Evolutionary conservation across 2,888 invertebrate genomes (phyloP), one percentile per base, ranked within the genome.

Genomic region (Caenorhabditis panamensis): DNA sequence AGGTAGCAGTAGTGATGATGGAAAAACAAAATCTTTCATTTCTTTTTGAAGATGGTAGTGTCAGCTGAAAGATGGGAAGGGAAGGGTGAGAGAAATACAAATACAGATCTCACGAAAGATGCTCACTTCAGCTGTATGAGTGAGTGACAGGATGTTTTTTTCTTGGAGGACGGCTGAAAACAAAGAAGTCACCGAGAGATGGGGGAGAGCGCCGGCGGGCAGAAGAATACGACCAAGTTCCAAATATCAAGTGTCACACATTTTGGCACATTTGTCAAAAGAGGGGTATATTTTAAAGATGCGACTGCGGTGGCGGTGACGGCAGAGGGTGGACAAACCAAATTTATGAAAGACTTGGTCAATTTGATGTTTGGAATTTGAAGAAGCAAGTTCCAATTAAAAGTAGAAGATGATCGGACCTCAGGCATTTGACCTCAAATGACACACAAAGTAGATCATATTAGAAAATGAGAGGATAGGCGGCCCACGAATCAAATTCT

Each of bases 171-270:
- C 31, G 9, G 28, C 73, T 73, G 64, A 64, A 72, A 64, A 63
- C 56, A 72, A 44, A 13, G 13, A 13, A 44, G 22, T n/a, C 41
- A 47, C 22, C 20, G 18, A 26, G 47, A 37, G 51, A 64, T 31
- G 26, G 47, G 22, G 53, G 47, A 11, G 56, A 54, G 41, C 20
- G 13, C 28, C 4, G 31, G 9, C 56, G 36, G 44, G 47, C 22
- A 64, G 44, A 37, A 53, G 53, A 28, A 53, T 49, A 37, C 41
- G 47, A 18, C 47, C 61, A 26, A 71, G 62, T 71, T 71, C 62
- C 71, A 49, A 73, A 73, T 73, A 73, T 64, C 73, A 73, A 73
- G 73, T 73, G 73, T 64, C 73, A 73, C 62, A 63, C 58, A 53
- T 63, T 49, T 54, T 36, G 41, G 47, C 62, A 62, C 20, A 71